Conservation (phyloP, 2,888 invertebrate species). For the Cryptops parisi region DNA sequence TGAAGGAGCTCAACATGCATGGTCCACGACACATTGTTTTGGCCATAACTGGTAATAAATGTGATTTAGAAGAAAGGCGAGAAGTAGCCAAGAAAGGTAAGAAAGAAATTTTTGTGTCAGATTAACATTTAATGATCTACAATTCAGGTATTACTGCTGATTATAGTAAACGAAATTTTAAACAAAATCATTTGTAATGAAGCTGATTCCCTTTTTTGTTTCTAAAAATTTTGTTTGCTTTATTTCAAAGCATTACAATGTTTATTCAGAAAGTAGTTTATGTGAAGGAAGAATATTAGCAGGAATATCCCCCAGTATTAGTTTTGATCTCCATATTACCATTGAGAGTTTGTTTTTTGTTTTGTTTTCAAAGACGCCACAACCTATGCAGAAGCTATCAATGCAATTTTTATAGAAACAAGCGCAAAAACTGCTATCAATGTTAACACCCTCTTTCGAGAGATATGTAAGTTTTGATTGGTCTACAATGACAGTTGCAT, state of each 20-base stretch:
- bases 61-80: conserved; percentile 31
- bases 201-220: too few species aligned
- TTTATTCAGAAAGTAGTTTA: too few species aligned
- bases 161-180: too few species aligned
- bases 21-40: conserved; percentile 30
- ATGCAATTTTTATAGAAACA: conserved; percentile 33
- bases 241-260: too few species aligned
- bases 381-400: conserved; percentile 29
- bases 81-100: conserved; percentile 29
- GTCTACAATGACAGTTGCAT: too few species aligned
- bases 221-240: too few species aligned
- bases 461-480: conserved; percentile 31
- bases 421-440: conserved; percentile 33
- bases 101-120: neutral
- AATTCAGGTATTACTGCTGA: too few species aligned
- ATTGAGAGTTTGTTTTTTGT: too few species aligned
- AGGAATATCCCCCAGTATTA: too few species aligned
- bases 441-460: conserved; percentile 30
- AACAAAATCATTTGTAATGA: neutral
- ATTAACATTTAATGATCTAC: too few species aligned
- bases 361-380: conserved; percentile 27
- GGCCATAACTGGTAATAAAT: conserved; percentile 35
- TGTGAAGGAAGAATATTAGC: too few species aligned
- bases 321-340: too few species aligned
- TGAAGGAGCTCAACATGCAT: conserved; percentile 30